phyloP scores from a whole-genome alignment of 2,888 invertebrate species.

The Mesorhabditis belari region DNA sequence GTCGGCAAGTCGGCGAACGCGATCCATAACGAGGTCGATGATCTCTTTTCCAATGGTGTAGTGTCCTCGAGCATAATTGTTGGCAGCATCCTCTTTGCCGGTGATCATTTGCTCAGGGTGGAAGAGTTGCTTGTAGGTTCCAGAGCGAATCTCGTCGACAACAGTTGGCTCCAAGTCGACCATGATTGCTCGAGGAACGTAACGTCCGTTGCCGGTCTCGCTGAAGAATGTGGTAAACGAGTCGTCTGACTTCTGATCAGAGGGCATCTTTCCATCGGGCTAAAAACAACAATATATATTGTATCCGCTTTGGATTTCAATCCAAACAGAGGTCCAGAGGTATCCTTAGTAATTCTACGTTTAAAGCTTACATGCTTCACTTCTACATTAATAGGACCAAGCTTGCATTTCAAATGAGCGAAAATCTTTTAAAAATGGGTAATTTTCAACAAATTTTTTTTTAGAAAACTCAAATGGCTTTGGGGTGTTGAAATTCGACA shows the following conservation, averaged over 20 bases:
- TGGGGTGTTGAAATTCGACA: too few relatives aligned
- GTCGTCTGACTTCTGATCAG: constrained; percentile 61
- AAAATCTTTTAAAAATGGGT: too few relatives aligned
- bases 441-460: too few relatives aligned
- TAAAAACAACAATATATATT: too few relatives aligned
- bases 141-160: constrained; percentile 71
- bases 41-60: constrained; percentile 72
- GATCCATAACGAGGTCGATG: constrained; percentile 63
- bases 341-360: too few relatives aligned
- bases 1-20: constrained; percentile 59
- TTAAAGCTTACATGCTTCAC: too few relatives aligned
- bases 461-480: too few relatives aligned
- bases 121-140: constrained; percentile 64
- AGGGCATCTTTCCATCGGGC: constrained; percentile 54
- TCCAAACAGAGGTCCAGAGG: too few relatives aligned
- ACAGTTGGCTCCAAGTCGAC: constrained; percentile 38
- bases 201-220: constrained; percentile 64
- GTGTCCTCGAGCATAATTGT: constrained; percentile 93
- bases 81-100: constrained; percentile 91
- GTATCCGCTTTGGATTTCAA: too few relatives aligned
- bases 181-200: constrained; percentile 55
- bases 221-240: constrained; percentile 74
- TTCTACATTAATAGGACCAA: too few relatives aligned
- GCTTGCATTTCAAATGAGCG: too few relatives aligned
- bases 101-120: constrained; percentile 83